A percentile compares a stretch with the other conserved stretches of the same genome.
These are phyloP conservation scores for Drosophila nigrodunni DNA, from an alignment of 1,140 invertebrate genomes.

Conservation along the genomic window DNA sequence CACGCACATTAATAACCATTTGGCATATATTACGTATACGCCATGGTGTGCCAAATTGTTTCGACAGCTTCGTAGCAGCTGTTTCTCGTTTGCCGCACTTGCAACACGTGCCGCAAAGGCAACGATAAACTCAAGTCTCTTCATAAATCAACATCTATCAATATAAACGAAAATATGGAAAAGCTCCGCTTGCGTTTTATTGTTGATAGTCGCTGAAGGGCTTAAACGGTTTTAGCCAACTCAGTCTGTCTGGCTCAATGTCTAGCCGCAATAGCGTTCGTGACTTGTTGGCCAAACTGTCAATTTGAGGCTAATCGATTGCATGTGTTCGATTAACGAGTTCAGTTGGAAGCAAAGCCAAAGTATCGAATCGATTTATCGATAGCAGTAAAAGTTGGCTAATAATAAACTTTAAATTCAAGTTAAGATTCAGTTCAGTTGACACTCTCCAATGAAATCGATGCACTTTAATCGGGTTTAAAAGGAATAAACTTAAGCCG, in stretches of 20 bases:
- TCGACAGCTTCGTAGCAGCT: conserved; percentile 46
- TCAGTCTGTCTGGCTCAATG: conserved; percentile 51
- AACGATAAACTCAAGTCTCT: neutral
- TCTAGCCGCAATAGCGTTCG: conserved; percentile 58
- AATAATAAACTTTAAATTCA: no score
- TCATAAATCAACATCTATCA: conserved; percentile 19
- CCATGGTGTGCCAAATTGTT: conserved; percentile 69
- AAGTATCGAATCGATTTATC: no score
- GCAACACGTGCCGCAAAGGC: conserved; percentile 50
- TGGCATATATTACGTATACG: conserved; percentile 72
- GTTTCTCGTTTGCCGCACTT: conserved; percentile 27
- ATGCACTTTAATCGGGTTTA: no score
- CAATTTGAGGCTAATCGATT: conserved; percentile 3
- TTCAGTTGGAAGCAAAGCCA: no score
- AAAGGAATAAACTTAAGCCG: no score
- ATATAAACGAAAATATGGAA: conserved; percentile 12
- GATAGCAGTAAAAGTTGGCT: no score
- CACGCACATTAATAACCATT: conserved; percentile 61
- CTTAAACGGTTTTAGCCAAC: conserved; percentile 53
- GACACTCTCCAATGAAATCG: no score
- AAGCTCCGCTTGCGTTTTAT: conserved; percentile 9
- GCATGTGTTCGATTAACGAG: neutral
- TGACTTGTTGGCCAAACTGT: conserved; percentile 21
- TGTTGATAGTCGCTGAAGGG: conserved; percentile 26
- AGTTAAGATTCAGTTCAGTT: no score